Conservation (phyloP, 1,140 invertebrate species). For the Aphis gossypii region DNA sequence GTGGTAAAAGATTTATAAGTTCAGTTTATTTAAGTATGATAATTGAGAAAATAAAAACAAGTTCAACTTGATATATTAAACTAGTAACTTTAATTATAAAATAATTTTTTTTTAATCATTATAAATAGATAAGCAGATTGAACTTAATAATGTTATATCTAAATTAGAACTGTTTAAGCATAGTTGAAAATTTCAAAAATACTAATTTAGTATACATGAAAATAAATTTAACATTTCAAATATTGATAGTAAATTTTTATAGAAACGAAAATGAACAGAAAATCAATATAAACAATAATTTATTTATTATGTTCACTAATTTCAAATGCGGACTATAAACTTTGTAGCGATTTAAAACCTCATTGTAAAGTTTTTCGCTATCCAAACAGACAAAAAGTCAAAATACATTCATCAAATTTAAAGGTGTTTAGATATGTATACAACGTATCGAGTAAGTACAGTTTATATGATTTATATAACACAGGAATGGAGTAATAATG, state of each 20-base stretch:
- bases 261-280: neutral
- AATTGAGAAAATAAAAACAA: neutral
- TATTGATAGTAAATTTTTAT: neutral
- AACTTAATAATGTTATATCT: neutral
- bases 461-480: neutral
- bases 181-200: neutral
- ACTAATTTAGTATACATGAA: neutral
- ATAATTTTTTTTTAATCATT: neutral
- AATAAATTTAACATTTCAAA: neutral
- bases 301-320: neutral
- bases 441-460: neutral
- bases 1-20: neutral
- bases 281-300: neutral
- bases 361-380: neutral
- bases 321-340: neutral
- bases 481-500: slow-evolving; percentile 16
- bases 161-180: neutral
- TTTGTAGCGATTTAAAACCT: neutral
- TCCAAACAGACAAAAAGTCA: neutral
- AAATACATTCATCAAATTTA: neutral
- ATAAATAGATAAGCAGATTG: neutral
- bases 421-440: neutral
- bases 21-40: neutral
- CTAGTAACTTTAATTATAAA: neutral
- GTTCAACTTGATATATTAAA: neutral